Conservation (phyloP, 2,888 invertebrate genomes). For the Phengaris alcon region DNA sequence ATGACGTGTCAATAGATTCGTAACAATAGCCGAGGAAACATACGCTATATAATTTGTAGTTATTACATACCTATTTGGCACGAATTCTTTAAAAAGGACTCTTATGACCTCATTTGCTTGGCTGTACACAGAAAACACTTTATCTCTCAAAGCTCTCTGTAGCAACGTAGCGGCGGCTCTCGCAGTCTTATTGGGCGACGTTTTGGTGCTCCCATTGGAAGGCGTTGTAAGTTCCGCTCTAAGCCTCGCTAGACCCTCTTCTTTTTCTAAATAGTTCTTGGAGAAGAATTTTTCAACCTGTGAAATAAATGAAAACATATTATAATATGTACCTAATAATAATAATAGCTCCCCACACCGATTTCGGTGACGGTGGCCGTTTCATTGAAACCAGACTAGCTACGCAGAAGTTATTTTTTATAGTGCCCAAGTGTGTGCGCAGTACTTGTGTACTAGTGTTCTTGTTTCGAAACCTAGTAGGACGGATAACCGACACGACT, state of each 20-base stretch:
- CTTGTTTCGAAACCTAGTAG: too few species aligned
- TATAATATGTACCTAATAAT: background rate
- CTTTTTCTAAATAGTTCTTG: conserved; percentile 93
- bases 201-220: conserved; percentile 66
- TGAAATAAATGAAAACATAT: background rate
- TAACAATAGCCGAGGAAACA: background rate
- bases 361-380: too few species aligned
- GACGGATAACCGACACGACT: too few species aligned
- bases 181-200: conserved; percentile 87
- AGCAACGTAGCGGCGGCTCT: conserved; percentile 88
- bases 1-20: too few species aligned
- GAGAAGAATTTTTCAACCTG: conserved; percentile 94
- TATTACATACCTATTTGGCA: conserved; percentile 83
- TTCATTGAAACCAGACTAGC: too few species aligned
- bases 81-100: conserved; percentile 89
- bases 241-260: conserved; percentile 88
- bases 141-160: conserved; percentile 90
- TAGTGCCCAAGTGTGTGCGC: too few species aligned
- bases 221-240: conserved; percentile 65
- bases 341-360: too few species aligned
- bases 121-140: conserved; percentile 93
- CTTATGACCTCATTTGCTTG: conserved; percentile 90
- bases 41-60: background rate
- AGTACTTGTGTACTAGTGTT: too few species aligned
- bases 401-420: too few species aligned